Evolutionary conservation across 2,797 vertebrate species (phyloP), one percentile per base, ranked within the genome.

Genomic region (Eleutherodactylus coqui): DNA sequence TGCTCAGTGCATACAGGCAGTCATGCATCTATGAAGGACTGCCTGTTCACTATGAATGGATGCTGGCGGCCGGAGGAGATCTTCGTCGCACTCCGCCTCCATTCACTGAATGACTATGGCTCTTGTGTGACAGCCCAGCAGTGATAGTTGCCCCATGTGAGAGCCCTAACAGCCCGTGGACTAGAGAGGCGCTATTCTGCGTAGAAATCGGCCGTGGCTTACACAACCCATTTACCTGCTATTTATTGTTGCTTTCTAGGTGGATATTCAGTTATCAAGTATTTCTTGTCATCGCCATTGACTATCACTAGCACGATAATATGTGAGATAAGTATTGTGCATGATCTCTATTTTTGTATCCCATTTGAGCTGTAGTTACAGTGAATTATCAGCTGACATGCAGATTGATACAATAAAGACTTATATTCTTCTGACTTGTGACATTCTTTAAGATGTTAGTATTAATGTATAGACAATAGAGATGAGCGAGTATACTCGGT

Each of bases 351-450:
- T 72, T 82, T 82, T 79, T 85, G 62, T 55, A 85, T 43, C 47
- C 64, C 64, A 77, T 64, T 72, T 75, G 53, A 75, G 49, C 64
- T 51, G 8, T 86, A 64, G 67, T 75, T 64, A 64, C 24, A n/a
- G 76, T 73, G 19, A 79, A 49, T 32, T 60, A 64, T 38, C 5
- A 76, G 77, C 77, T 38, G 29, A 60, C 38, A 70, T 85, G 53
- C 67, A 58, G 58, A 77, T 70, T 60, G 77, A 75, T 47, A 72
- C 21, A 81, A 79, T 86, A 86, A 86, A 81, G 69, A 62, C 27
- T 64, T 86, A 86, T 86, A 80, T 86, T 86, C 78, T 86, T 86
- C 69, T 81, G 84, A 75, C 3, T 19, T 43, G 19, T 70, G 10
- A 13, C 21, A n/a, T 70, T n/a, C 67, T 38, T 24, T 67, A 34